These are phyloP conservation scores for Cyrtodaria siliqua DNA, from an alignment of 2,888 invertebrate species.

Conservation along the genomic window DNA sequence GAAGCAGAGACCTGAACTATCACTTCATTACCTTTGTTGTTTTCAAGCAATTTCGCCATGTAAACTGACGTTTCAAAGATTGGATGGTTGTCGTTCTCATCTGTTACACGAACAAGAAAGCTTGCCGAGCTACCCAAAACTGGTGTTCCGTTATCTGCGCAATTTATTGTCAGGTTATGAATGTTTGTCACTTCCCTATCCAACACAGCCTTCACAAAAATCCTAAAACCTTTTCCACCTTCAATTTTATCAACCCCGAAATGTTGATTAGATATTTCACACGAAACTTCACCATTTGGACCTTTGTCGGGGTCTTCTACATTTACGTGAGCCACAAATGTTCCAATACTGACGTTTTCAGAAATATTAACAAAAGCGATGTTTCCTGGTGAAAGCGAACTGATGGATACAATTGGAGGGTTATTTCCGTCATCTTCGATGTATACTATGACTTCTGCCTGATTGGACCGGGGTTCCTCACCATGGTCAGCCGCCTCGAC, in stretches of 20 bases:
- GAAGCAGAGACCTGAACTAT: slow-evolving; percentile 94
- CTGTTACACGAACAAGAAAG: slow-evolving; percentile 88
- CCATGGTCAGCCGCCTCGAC: slow-evolving; percentile 78
- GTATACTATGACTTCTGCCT: slow-evolving; percentile 72
- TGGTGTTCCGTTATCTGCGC: slow-evolving; percentile 87
- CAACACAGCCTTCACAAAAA: slow-evolving; percentile 86
- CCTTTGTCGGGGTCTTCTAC: slow-evolving; percentile 94
- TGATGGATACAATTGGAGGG: slow-evolving; percentile 89
- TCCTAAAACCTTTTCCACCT: slow-evolving; percentile 77
- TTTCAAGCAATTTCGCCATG: slow-evolving; percentile 70
- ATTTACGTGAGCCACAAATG: slow-evolving; percentile 91
- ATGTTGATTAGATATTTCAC: slow-evolving; percentile 55
- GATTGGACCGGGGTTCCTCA: slow-evolving; percentile 69
- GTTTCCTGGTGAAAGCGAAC: slow-evolving; percentile 57
- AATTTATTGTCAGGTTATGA: slow-evolving; percentile 86
- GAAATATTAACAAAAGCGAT: slow-evolving; percentile 62
- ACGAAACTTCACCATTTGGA: slow-evolving; percentile 92
- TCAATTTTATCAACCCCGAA: slow-evolving; percentile 56
- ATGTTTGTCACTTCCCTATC: slow-evolving; percentile 74
- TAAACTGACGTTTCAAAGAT: slow-evolving; percentile 88
- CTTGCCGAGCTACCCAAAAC: slow-evolving; percentile 63
- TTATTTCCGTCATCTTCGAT: slow-evolving; percentile 97
- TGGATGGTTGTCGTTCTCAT: slow-evolving; percentile 97
- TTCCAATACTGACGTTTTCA: slow-evolving; percentile 73
- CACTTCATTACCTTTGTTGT: slow-evolving; percentile 81